A percentile compares a stretch with the other conserved stretches of the same genome.
Conservation (phyloP, 2,797 vertebrate species). For the Dermochelys coriacea region DNA sequence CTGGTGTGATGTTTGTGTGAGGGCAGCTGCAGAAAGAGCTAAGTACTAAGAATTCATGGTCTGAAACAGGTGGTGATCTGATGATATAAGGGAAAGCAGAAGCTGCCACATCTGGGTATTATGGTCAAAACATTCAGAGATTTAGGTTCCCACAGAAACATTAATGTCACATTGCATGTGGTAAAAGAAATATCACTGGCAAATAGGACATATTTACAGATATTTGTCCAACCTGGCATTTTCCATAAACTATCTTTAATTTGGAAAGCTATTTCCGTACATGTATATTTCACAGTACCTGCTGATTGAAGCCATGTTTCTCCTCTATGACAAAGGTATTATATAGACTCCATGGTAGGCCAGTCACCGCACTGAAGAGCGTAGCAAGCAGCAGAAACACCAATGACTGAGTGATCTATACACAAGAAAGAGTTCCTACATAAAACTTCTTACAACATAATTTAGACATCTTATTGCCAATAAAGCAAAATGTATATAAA, state of each 20-base stretch:
- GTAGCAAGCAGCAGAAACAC: slow-evolving; percentile 93
- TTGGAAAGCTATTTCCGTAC: accelerated
- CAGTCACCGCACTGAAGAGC: slow-evolving; percentile 94
- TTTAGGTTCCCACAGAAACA: not conserved
- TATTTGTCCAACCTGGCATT: not conserved
- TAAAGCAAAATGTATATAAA: not conserved
- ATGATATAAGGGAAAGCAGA: not conserved
- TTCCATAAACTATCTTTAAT: not conserved
- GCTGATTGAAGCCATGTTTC: slow-evolving; percentile 98
- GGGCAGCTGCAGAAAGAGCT: too few species aligned
- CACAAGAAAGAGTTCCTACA: not conserved
- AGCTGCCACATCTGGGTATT: not conserved
- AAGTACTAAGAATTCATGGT: not conserved
- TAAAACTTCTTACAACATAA: not conserved
- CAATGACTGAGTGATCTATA: slow-evolving; percentile 92
- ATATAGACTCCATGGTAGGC: slow-evolving; percentile 97
- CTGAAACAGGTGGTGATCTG: not conserved
- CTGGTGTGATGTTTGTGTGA: not conserved
- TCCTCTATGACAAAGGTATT: slow-evolving; percentile 98
- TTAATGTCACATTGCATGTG: not conserved
- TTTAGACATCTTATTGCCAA: not conserved
- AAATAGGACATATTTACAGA: not conserved
- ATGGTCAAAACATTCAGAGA: not conserved
- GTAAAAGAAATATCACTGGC: not conserved
- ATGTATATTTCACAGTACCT: slow-evolving; percentile 83